Base-by-base conservation (phyloP, 1,140 invertebrate species). In the Drosophila elegans region DNA sequence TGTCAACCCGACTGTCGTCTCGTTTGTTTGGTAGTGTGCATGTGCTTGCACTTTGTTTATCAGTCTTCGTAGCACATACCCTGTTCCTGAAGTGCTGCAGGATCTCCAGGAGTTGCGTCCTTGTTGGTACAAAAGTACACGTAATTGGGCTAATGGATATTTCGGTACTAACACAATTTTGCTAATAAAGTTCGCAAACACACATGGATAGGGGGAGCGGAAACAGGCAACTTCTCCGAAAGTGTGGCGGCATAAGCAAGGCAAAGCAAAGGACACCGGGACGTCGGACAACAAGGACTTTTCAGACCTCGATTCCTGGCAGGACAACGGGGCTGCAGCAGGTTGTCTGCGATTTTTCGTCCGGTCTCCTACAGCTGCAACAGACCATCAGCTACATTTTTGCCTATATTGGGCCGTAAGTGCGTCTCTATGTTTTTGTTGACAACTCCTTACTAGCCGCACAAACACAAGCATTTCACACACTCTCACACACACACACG, bases 81-180 rank as follows among this genome's bases (percentile, higher is more conserved):
- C 51, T 53, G 34, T 34, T 49, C 42, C 51, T 36, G 45, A 34
- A 56, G 67, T 52, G 36, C 72, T 56, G 29, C 44, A 64, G 52
- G 61, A 68, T 56, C 49, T 51, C 46, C 46, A 34, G 38, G 25
- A 59, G 71, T 32, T 34, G 13, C 34, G 36, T 49, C 12, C 42
- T 36, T 55, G 66, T 74, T 69, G 75, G 62, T 79, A 79, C 83
- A 88, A 80, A 83, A 88, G 83, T 88, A 88, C 84, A 88, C 83
- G 83, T 88, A 88, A 88, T 88, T 88, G 83, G 83, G 83, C 83
- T 88, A 88, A 88, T 88, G 83, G 83, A 88, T 88, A 88, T 88
- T 88, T 88, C 67, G 83, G 83, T 88, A 88, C 83, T 88, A 88
- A 88, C 83, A 88, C 83, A 88, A 88, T 88, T 88, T 88, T 88